Conservation (phyloP, 2,888 invertebrate genomes). For the Adela reaumurella region DNA sequence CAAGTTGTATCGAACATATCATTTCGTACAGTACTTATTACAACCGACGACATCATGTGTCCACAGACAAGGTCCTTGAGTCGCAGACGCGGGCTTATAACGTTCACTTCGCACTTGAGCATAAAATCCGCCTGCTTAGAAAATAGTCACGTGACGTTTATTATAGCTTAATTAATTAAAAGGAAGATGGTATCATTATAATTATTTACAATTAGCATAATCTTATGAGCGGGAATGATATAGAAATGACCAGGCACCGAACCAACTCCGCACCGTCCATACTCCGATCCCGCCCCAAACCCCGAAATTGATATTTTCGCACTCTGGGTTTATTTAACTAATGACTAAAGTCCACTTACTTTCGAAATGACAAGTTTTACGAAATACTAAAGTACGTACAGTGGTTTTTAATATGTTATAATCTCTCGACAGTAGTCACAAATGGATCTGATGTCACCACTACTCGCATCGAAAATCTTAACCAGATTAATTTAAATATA, state of each 20-base stretch:
- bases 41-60: background rate
- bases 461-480: too few species aligned
- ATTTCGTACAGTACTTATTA: background rate
- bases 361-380: too few species aligned
- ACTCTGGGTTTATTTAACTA: slow-evolving; percentile 1
- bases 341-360: background rate
- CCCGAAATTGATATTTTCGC: slow-evolving; percentile 6
- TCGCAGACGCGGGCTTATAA: background rate
- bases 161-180: slow-evolving; percentile 3
- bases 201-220: slow-evolving; percentile 26
- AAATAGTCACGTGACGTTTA: background rate
- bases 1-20: too few species aligned
- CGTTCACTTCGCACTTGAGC: background rate
- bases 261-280: too few species aligned
- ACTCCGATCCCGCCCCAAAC: background rate
- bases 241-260: slow-evolving; percentile 27
- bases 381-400: too few species aligned
- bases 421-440: too few species aligned
- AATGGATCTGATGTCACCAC: too few species aligned
- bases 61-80: background rate
- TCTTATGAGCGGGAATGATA: slow-evolving; percentile 39
- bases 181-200: slow-evolving; percentile 37
- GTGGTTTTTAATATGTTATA: too few species aligned
- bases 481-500: too few species aligned
- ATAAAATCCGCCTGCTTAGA: background rate